Evolutionary conservation across 2,797 vertebrate species (phyloP), one percentile per base, ranked within the genome.

Genomic region (Nasua narica): DNA sequence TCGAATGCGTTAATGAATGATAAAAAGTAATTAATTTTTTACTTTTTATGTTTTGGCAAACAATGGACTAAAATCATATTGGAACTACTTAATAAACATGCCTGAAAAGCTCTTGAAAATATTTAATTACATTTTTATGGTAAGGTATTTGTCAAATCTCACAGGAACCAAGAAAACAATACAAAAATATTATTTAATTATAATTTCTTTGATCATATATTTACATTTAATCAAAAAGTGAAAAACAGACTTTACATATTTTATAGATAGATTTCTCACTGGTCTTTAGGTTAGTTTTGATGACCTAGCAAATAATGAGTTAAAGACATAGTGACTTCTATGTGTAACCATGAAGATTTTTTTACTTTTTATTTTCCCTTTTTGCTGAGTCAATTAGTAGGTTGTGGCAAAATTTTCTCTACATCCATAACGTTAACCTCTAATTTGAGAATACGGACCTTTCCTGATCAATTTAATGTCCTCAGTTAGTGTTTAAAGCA

Each of bases 401-500:
- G 14, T 46, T 40, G 27, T 37, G 5, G 52, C 90, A 83, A 87
- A 7, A 12, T 35, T 40, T 88, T 78, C 43, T 62, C 83, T 25
- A 21, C 0, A 32, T 56, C 48, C 56, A 2, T 56, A 70, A 56
- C 35, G 40, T 9, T 62, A 81, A 78, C 29, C 19, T 76, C 48
- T 67, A 48, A 16, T 89, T 91, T 91, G 78, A 92, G 43, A 52
- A 83, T 15, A 65, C 2, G 1, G 5, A 14, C 2, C 13, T 83
- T 82, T 54, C 1, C 21, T 76, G 60, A 77, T 13, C 21, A 67
- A 48, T 50, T 74, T 50, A 69, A 43, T 92, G 5, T 23, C 43
- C 79, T 86, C 4, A 11, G 89, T 79, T 87, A 58, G 32, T 76
- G 15, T 97, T 90, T 92, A 79, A 94, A 90, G 37, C 43, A 58